A percentile compares a stretch with the other conserved stretches of the same genome.
These are phyloP conservation scores for Diabrotica undecimpunctata DNA, from an alignment of 1,140 invertebrate genomes.

Conservation along the genomic window DNA sequence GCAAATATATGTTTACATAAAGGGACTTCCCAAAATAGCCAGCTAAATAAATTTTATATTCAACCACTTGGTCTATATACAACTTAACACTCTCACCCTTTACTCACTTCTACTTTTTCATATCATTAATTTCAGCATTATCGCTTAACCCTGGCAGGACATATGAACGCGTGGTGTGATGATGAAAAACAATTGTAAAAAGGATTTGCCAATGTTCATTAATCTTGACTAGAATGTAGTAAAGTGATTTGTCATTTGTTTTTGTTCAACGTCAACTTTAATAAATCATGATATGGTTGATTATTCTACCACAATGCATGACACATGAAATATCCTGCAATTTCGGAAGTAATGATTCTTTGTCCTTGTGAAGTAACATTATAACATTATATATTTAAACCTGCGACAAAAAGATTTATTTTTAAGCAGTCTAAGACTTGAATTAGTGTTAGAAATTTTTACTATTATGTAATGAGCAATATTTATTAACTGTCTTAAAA, in stretches of 20 bases:
- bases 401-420: too few relatives aligned
- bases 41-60: too few relatives aligned
- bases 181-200: conserved; percentile 10
- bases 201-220: conserved; percentile 15
- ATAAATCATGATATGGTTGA: conserved; percentile 16
- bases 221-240: conserved; percentile 16
- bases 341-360: neutral
- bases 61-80: too few relatives aligned
- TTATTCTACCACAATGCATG: conserved; percentile 3
- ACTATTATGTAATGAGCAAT: too few relatives aligned
- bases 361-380: too few relatives aligned
- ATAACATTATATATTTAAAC: too few relatives aligned
- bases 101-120: neutral
- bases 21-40: too few relatives aligned
- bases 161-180: conserved; percentile 8
- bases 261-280: conserved; percentile 9
- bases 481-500: too few relatives aligned
- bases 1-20: too few relatives aligned
- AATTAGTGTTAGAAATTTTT: too few relatives aligned
- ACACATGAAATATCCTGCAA: neutral
- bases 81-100: neutral
- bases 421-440: too few relatives aligned
- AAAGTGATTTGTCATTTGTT: conserved; percentile 22
- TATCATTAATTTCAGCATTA: conserved; percentile 15
- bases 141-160: conserved; percentile 5